Conservation (phyloP, 1,140 invertebrate genomes). For the Pantala flavescens region DNA sequence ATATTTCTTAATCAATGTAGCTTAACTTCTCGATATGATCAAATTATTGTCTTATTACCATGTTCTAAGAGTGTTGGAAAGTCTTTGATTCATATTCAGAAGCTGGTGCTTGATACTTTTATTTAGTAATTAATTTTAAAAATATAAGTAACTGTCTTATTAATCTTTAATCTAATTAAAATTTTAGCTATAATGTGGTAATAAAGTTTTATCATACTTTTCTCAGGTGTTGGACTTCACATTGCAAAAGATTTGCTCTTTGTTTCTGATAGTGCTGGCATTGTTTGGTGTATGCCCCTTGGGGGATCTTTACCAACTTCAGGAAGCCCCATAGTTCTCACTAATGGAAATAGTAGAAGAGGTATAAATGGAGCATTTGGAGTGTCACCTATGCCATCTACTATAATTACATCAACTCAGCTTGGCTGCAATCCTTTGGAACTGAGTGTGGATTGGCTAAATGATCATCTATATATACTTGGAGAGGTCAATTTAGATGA, state of each 20-base stretch:
- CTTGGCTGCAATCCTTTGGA: slow-evolving; percentile 45
- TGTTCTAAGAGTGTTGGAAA: too few relatives aligned
- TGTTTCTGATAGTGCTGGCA: slow-evolving; percentile 51
- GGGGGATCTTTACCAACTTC: neutral
- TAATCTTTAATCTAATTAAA: too few relatives aligned
- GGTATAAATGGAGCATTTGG: slow-evolving; percentile 21
- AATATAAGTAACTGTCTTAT: too few relatives aligned
- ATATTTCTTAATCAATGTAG: neutral
- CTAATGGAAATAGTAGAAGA: neutral
- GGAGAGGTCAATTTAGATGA: slow-evolving; percentile 43
- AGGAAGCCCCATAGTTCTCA: neutral
- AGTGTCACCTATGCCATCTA: slow-evolving; percentile 22
- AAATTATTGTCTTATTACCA: too few relatives aligned
- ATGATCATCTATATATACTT: slow-evolving; percentile 67
- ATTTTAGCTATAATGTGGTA: too few relatives aligned
- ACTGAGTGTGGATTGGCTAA: slow-evolving; percentile 79
- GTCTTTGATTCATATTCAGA: too few relatives aligned
- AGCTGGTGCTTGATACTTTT: too few relatives aligned
- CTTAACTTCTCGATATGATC: too few relatives aligned
- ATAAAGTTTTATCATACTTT: slow-evolving; percentile 4
- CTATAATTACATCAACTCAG: slow-evolving; percentile 21
- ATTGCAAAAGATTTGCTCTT: slow-evolving; percentile 58
- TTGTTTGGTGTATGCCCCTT: neutral
- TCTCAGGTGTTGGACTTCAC: slow-evolving; percentile 57
- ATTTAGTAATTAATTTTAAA: too few relatives aligned